Evolutionary conservation across 2,113 vertebrate genomes (phyloP).

Genomic region (Forbesichthys agassizii): DNA sequence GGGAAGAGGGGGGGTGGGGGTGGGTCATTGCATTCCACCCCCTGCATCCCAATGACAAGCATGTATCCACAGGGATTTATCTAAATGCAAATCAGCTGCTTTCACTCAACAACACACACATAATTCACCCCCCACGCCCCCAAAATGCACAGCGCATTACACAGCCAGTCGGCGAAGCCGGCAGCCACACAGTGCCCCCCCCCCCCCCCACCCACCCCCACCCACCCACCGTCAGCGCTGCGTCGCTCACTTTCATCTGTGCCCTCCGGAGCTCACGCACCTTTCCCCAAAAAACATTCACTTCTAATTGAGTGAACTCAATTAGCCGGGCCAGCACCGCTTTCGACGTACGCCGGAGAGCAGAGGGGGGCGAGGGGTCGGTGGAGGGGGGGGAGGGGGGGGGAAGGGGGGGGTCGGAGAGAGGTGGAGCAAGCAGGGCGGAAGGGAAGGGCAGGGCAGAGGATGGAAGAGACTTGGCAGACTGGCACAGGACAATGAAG

Average conservation of each 20-base stretch:
- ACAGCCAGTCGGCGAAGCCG: slow-evolving; percentile 18
- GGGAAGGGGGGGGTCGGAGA: not conserved
- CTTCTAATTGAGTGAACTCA: slow-evolving; percentile 67
- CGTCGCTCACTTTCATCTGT: slow-evolving; percentile 44
- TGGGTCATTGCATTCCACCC: slow-evolving; percentile 44
- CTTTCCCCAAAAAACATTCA: slow-evolving; percentile 53
- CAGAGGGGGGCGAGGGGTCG: slow-evolving; percentile 4
- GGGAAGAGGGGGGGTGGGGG: slow-evolving; percentile 7
- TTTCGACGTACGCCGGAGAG: slow-evolving; percentile 30
- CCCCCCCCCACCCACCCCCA: too few relatives aligned
- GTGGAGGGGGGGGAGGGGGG: not conserved
- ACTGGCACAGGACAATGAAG: slow-evolving; percentile 33
- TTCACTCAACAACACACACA: slow-evolving; percentile 60
- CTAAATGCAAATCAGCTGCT: slow-evolving; percentile 72
- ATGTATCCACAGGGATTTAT: slow-evolving; percentile 68
- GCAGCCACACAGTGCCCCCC: slow-evolving; percentile 1
- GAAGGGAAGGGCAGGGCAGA: too few relatives aligned
- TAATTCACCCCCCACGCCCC: slow-evolving; percentile 50
- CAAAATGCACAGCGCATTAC: slow-evolving; percentile 43
- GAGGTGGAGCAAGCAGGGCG: not conserved
- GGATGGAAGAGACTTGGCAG: not conserved
- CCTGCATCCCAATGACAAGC: slow-evolving; percentile 66
- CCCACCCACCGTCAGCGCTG: slow-evolving; percentile 23
- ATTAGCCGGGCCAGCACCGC: slow-evolving; percentile 50
- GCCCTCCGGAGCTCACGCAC: slow-evolving; percentile 48